Base-by-base conservation (phyloP, 2,888 invertebrate species). In the Ganaspis brasiliensis region DNA sequence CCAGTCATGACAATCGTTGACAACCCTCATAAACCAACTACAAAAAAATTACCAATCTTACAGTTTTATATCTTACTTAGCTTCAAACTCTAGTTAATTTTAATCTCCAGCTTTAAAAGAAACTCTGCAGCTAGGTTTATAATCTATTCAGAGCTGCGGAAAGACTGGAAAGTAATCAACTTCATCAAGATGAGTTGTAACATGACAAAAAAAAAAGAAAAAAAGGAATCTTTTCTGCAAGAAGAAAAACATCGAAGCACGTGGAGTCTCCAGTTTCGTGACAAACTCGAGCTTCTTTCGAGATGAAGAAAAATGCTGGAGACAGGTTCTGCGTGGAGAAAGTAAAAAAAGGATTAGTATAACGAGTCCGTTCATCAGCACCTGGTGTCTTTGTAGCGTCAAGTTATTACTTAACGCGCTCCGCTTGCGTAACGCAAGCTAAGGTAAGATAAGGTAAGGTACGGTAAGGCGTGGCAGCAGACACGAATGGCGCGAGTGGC, bases 401-500 rank as follows among this genome's bases (percentile, higher is more conserved):
- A 67, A 73, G 74, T 81, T 80, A 76, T 82, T 82, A 82, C 75
- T 81, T 79, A 78, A 80, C 80, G 80, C 76, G 80, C 79, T 75
- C 71, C 78, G 80, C 77, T 81, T 81, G 77, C 79, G 82, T 81
- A 81, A 77, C 76, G 71, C 72, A 78, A 52, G 52, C 19, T 14
- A 12, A 26, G 31, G 49, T 6, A 57, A 5, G 71, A 40, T 59
- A 55, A 52, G 76, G 57, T 73, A 73, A 56, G 73, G 56, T 67
- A 72, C 67, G 75, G 21, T 71, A 56, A 73, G 40, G 72, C 56
- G 79, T 80, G 80, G 74, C 73, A 74, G 71, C 70, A 79, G 81
- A 77, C 74, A 79, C 79, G 78, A 71, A 77, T 70, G 79, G 81
- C 79, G 82, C 82, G 78, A 82, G 81, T 78, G 82, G 78, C 84